Base-by-base conservation (phyloP, 2,888 invertebrate genomes). In the Chromoteleia sp. region DNA sequence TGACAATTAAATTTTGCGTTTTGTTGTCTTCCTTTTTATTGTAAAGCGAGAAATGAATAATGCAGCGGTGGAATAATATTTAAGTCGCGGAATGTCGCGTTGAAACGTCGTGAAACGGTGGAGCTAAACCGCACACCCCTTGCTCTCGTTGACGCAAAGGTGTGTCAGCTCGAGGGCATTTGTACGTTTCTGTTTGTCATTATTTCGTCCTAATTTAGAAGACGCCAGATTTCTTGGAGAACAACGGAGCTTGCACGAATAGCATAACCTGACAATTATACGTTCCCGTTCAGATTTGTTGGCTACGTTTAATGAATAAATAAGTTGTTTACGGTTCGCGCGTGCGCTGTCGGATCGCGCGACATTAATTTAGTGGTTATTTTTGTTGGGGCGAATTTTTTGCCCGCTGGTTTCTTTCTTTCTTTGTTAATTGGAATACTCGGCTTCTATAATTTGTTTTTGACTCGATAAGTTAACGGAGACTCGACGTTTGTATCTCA, bases 181-280 rank as follows among this genome's bases (percentile, higher is more conserved):
- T 19, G 43, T 59, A 29, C 12, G 52, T 50, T 59, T 65, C 65
- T 78, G 71, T 67, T 59, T 74, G 73, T 73, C 71, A 54, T 73
- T 73, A 79, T 73, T 67, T 73, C 73, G 45, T 73, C 73, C 67
- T 67, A 73, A 79, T 67, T 79, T 71, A 52, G 56, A 71, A 56
- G 58, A 65, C 65, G 58, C 65, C 63, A 59, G 58, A 65, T 59
- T 50, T 75, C 75, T 74, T 56, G 45, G 14, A 6, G 21, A 30
- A 19, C 58, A 56, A 58, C 25, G 45, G 52, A 25, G 12, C 48
- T 41, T 39, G 29, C n/a, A 36, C 39, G 36, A 25, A 15, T 54
- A 41, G 36, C 59, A 14, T 48, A 70, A 54, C 59, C 70, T 50
- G 39, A 63, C 54, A 54, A 65, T 71, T 50, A 50, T 65, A 19